Percentiles rank a stretch among this genome's conserved stretches.
Evolutionary conservation across 92 coral and sea anemone species (phyloP).

Genomic region (Parazoanthus darwini): DNA sequence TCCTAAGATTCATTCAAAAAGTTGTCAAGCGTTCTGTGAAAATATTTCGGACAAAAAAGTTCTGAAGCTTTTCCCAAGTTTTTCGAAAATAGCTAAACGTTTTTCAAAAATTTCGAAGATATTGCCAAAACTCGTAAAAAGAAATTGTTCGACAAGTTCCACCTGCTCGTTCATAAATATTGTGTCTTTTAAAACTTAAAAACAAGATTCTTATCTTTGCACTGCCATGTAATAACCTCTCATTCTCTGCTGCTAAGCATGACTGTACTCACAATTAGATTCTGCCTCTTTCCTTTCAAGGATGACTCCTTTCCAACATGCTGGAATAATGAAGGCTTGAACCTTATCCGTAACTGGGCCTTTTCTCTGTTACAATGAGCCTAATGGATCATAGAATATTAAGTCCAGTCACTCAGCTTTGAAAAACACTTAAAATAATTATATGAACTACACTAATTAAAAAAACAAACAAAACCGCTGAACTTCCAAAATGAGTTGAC

Average conservation of each 20-base stretch:
- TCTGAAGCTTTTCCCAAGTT: too few relatives aligned
- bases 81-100: too few relatives aligned
- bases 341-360: slow-evolving; percentile 80
- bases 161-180: too few relatives aligned
- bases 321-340: slow-evolving; percentile 95
- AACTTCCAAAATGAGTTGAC: background rate
- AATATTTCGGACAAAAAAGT: too few relatives aligned
- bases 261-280: slow-evolving; percentile 78
- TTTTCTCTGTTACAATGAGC: slow-evolving; percentile 92
- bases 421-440: background rate
- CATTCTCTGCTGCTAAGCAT: background rate
- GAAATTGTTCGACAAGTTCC: too few relatives aligned
- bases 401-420: background rate
- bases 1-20: too few relatives aligned
- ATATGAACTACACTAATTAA: background rate
- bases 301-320: slow-evolving; percentile 98
- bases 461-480: background rate
- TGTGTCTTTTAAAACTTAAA: background rate
- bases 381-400: slow-evolving; percentile 40
- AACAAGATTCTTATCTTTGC: background rate
- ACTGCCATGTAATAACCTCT: background rate
- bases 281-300: slow-evolving; percentile 88
- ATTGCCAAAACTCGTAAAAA: too few relatives aligned
- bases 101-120: too few relatives aligned
- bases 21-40: too few relatives aligned